A percentile compares a stretch with the other conserved stretches of the same genome.
phyloP scores from a whole-genome alignment of 2,797 vertebrate species.

The Helicolenus hilgendorfi region DNA sequence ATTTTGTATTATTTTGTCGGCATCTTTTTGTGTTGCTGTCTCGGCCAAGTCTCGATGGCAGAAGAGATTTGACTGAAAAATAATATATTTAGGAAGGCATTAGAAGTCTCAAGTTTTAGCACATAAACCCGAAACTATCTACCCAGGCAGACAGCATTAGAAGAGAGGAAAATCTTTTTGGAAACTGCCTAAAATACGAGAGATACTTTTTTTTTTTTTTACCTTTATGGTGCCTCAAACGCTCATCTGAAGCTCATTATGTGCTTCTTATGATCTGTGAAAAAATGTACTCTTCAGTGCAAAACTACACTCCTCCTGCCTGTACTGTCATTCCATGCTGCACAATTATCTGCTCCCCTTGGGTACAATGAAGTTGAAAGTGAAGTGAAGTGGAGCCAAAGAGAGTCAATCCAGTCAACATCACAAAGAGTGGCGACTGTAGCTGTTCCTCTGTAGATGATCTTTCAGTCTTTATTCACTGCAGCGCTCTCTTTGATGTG shows the following conservation, averaged over 20 bases:
- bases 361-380: conserved; percentile 38
- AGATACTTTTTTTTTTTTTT: background rate
- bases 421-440: conserved; percentile 5
- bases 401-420: conserved; percentile 5
- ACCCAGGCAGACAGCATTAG: background rate
- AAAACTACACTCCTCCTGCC: background rate
- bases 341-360: background rate
- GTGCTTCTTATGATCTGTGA: background rate
- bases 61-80: background rate
- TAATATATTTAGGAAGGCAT: background rate
- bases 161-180: background rate
- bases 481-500: conserved; percentile 49
- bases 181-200: background rate
- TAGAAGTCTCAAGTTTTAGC: background rate
- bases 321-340: background rate
- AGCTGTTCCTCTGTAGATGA: conserved; percentile 10
- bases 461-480: conserved; percentile 49
- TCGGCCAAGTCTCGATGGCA: background rate
- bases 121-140: background rate
- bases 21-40: background rate
- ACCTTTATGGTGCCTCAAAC: background rate
- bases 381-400: conserved; percentile 18
- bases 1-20: background rate
- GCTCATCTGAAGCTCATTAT: background rate
- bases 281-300: background rate